These are phyloP conservation scores for Andrena hattorfiana DNA, from an alignment of 2,888 invertebrate species.

Conservation along the genomic window DNA sequence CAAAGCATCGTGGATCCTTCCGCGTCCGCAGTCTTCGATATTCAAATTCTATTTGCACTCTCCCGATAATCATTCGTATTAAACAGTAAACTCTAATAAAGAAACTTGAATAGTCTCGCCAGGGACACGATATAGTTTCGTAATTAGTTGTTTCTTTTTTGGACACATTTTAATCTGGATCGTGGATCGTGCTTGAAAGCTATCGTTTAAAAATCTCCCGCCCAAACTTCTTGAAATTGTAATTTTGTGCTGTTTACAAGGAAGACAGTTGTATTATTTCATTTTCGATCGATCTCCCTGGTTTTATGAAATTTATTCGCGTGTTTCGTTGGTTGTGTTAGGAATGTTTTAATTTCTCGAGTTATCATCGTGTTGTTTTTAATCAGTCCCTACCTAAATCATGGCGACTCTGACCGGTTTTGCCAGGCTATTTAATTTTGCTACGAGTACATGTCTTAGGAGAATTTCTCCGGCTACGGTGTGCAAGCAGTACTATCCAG, in stretches of 20 bases:
- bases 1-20: conserved; percentile 7
- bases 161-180: background rate
- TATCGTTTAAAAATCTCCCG: conserved; percentile 33
- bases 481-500: conserved; percentile 61
- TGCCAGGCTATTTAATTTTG: conserved; percentile 69
- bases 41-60: background rate
- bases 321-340: background rate
- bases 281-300: background rate
- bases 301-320: background rate
- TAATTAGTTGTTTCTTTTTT: background rate
- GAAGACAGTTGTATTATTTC: background rate
- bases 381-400: conserved; percentile 27
- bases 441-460: conserved; percentile 70
- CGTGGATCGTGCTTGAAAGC: background rate
- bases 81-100: background rate
- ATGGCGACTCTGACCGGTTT: conserved; percentile 76
- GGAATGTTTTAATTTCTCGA: background rate
- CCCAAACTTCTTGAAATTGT: background rate
- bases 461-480: conserved; percentile 61
- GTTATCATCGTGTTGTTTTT: conserved; percentile 1
- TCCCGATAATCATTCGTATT: background rate
- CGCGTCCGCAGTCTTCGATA: background rate
- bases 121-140: background rate
- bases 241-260: background rate
- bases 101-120: background rate